Evolutionary conservation across 1,140 invertebrate species (phyloP), one percentile per base, ranked within the genome.

Genomic region (Ooceraea biroi): DNA sequence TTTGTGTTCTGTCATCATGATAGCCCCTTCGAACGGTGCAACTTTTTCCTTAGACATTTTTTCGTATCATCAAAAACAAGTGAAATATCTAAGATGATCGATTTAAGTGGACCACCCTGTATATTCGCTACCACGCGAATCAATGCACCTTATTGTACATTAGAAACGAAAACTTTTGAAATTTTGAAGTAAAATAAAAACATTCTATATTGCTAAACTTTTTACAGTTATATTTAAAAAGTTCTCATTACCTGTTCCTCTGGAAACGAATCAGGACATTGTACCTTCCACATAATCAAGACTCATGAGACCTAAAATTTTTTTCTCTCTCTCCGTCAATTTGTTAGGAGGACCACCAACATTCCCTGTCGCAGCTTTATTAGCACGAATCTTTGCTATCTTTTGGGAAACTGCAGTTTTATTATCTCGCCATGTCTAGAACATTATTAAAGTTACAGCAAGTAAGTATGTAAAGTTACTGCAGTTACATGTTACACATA

Each of bases 331-430:
- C 11, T 61, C 60, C 1, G 61, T 65, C 1, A 65, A 65, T 65
- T 44, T 65, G n/a, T n/a, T 10, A 22, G 2, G 12, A 58, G 61
- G 36, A 41, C 36, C n/a, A 46, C 36, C 36, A 46, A 65, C 0
- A 4, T 65, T 65, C 1, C 61, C 61, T 65, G 61, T 65, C 19
- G 36, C 36, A 19, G 8, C n/a, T 65, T 10, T 7, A 65, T 44
- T 65, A 3, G 61, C 61, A 11, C 61, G 36, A 19, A 65, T 65
- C 11, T 65, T 65, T 65, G 41, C 36, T 11, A 65, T 2, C 11
- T 65, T 65, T 44, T 65, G 36, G 3, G 61, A 65, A n/a, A 65
- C 36, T 0, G 36, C 36, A 14, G 61, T 65, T 65, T 65, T 65
- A 3, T 65, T 65, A 3, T 65, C 61, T 65, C 36, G 30, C 36